Conservation (phyloP, 2,113 vertebrate species). For the Crocuta crocuta region DNA sequence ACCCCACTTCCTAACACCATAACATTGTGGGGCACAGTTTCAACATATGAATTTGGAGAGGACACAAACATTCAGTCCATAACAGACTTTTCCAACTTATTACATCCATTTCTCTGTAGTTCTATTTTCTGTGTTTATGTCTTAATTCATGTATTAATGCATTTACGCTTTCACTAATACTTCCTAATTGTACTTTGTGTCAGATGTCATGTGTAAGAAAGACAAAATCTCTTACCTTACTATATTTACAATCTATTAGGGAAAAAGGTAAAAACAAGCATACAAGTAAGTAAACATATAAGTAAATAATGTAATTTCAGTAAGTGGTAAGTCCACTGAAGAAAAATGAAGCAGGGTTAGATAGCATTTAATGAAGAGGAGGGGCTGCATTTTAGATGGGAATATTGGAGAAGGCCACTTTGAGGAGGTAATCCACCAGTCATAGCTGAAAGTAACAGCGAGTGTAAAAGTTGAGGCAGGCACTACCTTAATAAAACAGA, state of each 20-base stretch:
- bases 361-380: neutral
- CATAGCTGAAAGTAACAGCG: neutral
- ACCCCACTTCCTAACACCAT: neutral
- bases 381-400: neutral
- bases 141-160: neutral
- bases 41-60: neutral
- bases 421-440: neutral
- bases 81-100: neutral
- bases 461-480: neutral
- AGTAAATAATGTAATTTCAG: neutral
- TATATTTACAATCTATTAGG: neutral
- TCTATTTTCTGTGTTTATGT: neutral
- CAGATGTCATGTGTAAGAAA: neutral
- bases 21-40: neutral
- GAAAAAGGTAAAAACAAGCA: neutral
- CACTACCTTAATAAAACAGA: neutral
- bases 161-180: neutral
- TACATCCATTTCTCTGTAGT: neutral
- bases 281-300: neutral
- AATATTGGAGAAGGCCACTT: neutral
- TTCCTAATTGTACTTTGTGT: neutral
- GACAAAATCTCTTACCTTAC: neutral
- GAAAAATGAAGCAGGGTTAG: neutral
- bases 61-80: neutral
- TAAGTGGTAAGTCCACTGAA: neutral